Percentiles rank a stretch among this genome's conserved stretches.
Evolutionary conservation across 2,888 invertebrate genomes (phyloP).

Genomic region (Anagyrus pseudococci): DNA sequence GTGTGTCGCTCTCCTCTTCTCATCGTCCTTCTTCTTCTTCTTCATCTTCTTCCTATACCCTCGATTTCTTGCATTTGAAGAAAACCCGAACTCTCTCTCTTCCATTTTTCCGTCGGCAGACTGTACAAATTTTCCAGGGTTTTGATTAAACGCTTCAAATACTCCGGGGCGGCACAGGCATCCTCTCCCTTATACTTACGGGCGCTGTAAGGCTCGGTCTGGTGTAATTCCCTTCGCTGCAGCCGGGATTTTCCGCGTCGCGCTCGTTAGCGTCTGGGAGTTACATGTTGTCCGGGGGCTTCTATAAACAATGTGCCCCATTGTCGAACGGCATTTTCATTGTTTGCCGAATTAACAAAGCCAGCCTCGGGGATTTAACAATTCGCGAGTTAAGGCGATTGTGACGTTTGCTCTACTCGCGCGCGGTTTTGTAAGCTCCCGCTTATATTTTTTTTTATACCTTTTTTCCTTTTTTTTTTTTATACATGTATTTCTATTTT

Average conservation of each 20-base stretch:
- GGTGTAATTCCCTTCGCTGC: neutral
- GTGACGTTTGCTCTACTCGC: neutral
- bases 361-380: neutral
- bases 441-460: neutral
- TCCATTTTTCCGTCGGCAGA: too few species aligned
- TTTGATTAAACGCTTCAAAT: neutral
- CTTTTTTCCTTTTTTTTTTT: too few species aligned
- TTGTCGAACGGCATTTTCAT: neutral
- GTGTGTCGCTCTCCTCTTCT: constrained; percentile 28
- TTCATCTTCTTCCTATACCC: neutral
- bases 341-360: neutral
- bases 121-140: too few species aligned
- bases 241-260: neutral
- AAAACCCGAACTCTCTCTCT: neutral
- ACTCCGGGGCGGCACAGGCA: neutral
- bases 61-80: neutral
- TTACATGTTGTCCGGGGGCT: neutral
- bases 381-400: neutral
- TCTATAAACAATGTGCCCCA: neutral
- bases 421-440: too few species aligned
- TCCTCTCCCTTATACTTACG: neutral
- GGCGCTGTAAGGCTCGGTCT: neutral
- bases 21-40: neutral
- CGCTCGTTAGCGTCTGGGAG: neutral
- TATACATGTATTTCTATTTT: too few species aligned